A percentile compares a stretch with the other conserved stretches of the same genome.
Evolutionary conservation across 2,113 vertebrate species (phyloP).

Genomic region (Rhynchomys soricoides): DNA sequence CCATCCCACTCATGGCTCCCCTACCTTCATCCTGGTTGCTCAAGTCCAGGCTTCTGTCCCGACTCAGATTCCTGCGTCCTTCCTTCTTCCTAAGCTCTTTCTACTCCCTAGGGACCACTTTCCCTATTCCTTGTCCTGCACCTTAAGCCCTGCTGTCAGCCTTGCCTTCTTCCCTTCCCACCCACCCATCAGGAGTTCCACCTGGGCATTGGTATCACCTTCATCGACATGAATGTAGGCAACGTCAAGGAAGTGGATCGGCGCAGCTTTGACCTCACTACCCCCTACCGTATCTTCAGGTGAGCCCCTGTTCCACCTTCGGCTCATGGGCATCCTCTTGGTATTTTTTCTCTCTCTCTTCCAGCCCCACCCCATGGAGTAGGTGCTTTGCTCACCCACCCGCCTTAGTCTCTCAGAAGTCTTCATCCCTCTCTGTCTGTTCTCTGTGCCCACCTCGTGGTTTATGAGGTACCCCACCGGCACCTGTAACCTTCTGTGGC

Average conservation of each 20-base stretch:
- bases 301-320: slow-evolving; percentile 57
- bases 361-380: background rate
- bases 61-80: background rate
- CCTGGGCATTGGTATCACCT: slow-evolving; percentile 94
- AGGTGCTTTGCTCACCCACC: background rate
- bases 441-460: background rate
- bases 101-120: background rate
- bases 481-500: background rate
- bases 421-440: background rate
- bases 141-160: background rate
- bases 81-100: background rate
- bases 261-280: slow-evolving; percentile 94
- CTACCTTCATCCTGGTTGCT: background rate
- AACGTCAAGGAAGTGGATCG: slow-evolving; percentile 94
- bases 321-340: fast-evolving
- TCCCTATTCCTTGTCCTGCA: background rate
- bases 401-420: background rate
- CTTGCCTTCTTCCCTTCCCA: background rate
- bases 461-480: background rate
- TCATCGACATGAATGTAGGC: slow-evolving; percentile 96
- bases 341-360: background rate
- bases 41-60: background rate
- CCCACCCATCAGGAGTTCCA: slow-evolving; percentile 88
- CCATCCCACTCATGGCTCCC: background rate
- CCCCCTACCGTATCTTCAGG: slow-evolving; percentile 96